phyloP scores from a whole-genome alignment of 2,888 invertebrate species.

The Apamea crenata region DNA sequence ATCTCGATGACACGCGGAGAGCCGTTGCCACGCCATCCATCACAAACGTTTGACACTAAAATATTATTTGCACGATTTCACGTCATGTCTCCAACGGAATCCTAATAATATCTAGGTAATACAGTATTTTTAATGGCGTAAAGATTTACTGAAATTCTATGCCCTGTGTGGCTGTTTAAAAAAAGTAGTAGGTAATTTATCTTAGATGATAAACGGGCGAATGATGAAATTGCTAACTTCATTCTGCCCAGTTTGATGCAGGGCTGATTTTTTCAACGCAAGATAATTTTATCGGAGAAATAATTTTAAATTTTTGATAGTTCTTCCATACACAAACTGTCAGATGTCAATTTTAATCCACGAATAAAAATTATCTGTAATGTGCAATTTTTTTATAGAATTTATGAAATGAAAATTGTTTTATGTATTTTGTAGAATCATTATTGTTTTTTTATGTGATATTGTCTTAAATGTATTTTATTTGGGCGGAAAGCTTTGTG shows the following conservation, averaged over 20 bases:
- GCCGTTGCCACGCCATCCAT: constrained; percentile 41
- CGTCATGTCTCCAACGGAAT: constrained; percentile 35
- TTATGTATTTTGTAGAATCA: background rate
- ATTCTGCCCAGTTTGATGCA: background rate
- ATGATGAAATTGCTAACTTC: background rate
- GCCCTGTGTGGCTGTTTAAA: background rate
- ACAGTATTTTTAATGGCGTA: constrained; percentile 22
- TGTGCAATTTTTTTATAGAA: too few species aligned
- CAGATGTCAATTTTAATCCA: too few species aligned
- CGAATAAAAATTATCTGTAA: too few species aligned
- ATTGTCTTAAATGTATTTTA: too few species aligned
- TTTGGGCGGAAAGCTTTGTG: too few species aligned
- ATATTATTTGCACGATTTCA: constrained; percentile 62
- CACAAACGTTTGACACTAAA: constrained; percentile 57
- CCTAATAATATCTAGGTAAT: constrained; percentile 27
- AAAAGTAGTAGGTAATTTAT: background rate
- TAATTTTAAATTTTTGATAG: too few species aligned
- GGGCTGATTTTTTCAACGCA: too few species aligned
- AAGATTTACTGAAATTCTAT: constrained; percentile 5
- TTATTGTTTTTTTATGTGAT: background rate
- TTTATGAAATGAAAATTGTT: too few species aligned
- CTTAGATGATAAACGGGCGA: background rate
- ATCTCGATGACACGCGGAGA: constrained; percentile 9
- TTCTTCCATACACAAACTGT: too few species aligned
- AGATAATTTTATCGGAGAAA: too few species aligned